phyloP scores from a whole-genome alignment of 2,113 vertebrate genomes.

The Salvelinus sp. region DNA sequence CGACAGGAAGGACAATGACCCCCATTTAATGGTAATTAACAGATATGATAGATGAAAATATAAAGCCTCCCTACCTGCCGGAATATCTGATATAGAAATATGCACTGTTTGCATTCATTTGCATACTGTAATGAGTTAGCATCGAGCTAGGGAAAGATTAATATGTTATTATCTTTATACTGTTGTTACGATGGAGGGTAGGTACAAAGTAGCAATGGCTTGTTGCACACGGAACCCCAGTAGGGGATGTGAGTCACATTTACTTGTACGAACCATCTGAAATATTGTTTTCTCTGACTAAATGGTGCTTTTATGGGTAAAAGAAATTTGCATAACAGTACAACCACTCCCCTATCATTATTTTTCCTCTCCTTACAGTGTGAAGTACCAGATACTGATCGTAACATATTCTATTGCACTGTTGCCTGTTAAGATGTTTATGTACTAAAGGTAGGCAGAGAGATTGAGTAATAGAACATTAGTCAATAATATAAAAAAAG shows the following conservation, averaged over 20 bases:
- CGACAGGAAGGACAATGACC: constrained; percentile 8
- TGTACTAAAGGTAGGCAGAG: no score
- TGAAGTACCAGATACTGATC: no score
- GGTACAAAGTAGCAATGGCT: background rate
- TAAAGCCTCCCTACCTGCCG: background rate
- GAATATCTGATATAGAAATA: constrained; percentile 3
- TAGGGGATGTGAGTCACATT: background rate
- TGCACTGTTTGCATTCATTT: constrained; percentile 23
- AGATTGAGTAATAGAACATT: no score
- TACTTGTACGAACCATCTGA: background rate
- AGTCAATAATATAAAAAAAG: no score
- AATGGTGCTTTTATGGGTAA: background rate
- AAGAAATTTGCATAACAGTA: no score
- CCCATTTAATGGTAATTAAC: constrained; percentile 17
- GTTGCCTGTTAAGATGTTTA: no score
- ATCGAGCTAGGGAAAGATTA: constrained; percentile 14
- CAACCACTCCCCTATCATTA: no score
- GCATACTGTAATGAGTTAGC: constrained; percentile 33
- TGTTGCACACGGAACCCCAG: background rate
- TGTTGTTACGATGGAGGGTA: background rate
- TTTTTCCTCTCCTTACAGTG: no score
- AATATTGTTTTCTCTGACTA: background rate
- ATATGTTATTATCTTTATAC: constrained; percentile 19
- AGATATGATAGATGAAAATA: constrained; percentile 8
- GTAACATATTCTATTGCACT: no score